Percentiles rank a stretch among this genome's conserved stretches.
phyloP scores from a whole-genome alignment of 1,140 invertebrate genomes.

The Daktulosphaira vitifoliae region DNA sequence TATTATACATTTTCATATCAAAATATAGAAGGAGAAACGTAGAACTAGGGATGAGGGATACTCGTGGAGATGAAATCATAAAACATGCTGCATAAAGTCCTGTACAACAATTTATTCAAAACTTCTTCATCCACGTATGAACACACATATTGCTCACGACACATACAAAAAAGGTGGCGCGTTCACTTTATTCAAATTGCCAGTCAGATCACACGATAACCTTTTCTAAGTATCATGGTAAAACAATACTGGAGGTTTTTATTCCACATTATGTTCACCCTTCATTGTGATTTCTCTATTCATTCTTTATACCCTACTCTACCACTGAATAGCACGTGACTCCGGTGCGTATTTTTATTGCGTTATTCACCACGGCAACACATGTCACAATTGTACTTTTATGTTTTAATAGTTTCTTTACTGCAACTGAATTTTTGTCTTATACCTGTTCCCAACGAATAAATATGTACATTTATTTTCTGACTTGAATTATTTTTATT shows the following conservation, averaged over 20 bases:
- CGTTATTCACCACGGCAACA: not conserved
- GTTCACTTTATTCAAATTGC: constrained; percentile 12
- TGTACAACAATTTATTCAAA: constrained; percentile 17
- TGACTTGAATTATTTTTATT: too few species aligned
- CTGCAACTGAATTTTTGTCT: too few species aligned
- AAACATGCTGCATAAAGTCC: not conserved
- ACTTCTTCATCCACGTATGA: not conserved
- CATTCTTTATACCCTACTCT: not conserved
- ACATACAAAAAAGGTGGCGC: constrained; percentile 2
- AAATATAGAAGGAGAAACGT: too few species aligned
- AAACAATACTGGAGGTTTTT: constrained; percentile 16
- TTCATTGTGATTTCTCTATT: not conserved
- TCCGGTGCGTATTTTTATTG: not conserved
- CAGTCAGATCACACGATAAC: constrained; percentile 29
- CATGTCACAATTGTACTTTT: not conserved
- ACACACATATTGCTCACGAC: not conserved
- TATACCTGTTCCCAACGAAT: too few species aligned
- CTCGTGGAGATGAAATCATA: constrained; percentile 15
- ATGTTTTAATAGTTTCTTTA: too few species aligned
- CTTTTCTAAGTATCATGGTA: constrained; percentile 26
- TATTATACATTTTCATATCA: not conserved
- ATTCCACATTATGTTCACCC: constrained; percentile 1
- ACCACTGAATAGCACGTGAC: not conserved
- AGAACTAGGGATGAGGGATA: not conserved
- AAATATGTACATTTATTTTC: too few species aligned